phyloP scores from a whole-genome alignment of 2,888 invertebrate genomes.

The Meliscaeva auricollis region DNA sequence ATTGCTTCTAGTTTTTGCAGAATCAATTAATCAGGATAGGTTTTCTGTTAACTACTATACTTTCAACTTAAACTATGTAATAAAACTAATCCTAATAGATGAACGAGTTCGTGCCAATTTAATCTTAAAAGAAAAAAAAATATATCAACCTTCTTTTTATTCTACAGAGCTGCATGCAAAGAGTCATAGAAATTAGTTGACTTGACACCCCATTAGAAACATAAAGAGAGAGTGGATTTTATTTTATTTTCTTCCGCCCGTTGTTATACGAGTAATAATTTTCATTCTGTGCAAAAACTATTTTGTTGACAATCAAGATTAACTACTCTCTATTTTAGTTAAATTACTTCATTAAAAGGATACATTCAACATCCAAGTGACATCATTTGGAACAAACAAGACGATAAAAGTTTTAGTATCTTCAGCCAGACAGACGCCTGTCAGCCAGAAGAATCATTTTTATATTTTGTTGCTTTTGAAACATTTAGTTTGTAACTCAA shows the following conservation, averaged over 20 bases:
- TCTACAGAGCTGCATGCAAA: neutral
- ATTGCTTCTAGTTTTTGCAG: too few species aligned
- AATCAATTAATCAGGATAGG: too few species aligned
- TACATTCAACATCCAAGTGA: slow-evolving; percentile 40
- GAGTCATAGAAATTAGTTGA: neutral
- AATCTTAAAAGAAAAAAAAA: neutral
- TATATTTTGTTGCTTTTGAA: slow-evolving; percentile 1
- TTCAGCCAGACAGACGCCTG: slow-evolving; percentile 50
- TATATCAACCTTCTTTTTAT: neutral
- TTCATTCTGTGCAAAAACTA: neutral
- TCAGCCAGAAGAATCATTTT: slow-evolving; percentile 6
- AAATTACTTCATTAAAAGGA: slow-evolving; percentile 41
- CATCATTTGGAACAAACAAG: slow-evolving; percentile 51
- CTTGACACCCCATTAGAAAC: neutral
- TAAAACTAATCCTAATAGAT: too few species aligned
- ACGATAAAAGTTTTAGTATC: slow-evolving; percentile 49
- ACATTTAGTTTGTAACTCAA: slow-evolving; percentile 34
- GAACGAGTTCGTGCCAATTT: neutral
- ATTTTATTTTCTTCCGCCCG: neutral
- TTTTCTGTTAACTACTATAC: too few species aligned
- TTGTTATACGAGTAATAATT: neutral
- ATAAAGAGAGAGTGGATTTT: neutral
- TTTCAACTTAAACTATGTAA: too few species aligned
- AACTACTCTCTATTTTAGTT: slow-evolving; percentile 39
- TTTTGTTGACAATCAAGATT: slow-evolving; percentile 23